Evolutionary conservation across 1,140 invertebrate genomes (phyloP), one percentile per base, ranked within the genome.

Genomic region (Zophobas morio): DNA sequence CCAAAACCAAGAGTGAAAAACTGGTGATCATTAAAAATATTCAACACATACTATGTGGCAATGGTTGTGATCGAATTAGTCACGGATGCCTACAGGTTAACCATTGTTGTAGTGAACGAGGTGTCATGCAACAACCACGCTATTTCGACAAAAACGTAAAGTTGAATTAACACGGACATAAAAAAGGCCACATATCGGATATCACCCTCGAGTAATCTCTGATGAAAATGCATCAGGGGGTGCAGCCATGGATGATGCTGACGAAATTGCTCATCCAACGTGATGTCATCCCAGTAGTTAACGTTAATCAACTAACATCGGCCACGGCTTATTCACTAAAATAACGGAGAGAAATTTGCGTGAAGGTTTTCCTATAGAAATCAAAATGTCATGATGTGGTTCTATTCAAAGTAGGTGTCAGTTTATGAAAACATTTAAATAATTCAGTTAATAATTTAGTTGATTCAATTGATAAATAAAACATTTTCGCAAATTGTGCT

Each of bases 31-130:
- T 6, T 51, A 2, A 63, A 63, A 63, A 63, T 8, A 63, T 63
- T 63, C 37, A 6, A 34, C 57, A 63, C 57, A 51, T 20, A 34
- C 70, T 46, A 54, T 42, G 36, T 72, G 70, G 70, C 70, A 72
- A 51, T 72, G 70, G 36, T 34, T 72, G 37, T 35, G 70, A 72
- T 47, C n/a, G 51, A 72, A 72, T 72, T 72, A 72, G 70, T 72
- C 70, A 71, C 51, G 47, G 34, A 72, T 54, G 51, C 70, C 70
- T 72, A 72, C 70, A 54, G 70, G 51, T 60, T 60, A 34, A 53
- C 60, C 33, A 46, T 66, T 66, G 35, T 33, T 33, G n/a, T 20
- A 66, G 37, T 32, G 8, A 46, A 37, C 60, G 35, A 32, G 33
- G 60, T 47, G 70, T 54, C 37, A n/a, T 49, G 70, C 34, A 39